These are phyloP conservation scores for Spodoptera exigua DNA, from an alignment of 2,888 invertebrate species.

Conservation along the genomic window DNA sequence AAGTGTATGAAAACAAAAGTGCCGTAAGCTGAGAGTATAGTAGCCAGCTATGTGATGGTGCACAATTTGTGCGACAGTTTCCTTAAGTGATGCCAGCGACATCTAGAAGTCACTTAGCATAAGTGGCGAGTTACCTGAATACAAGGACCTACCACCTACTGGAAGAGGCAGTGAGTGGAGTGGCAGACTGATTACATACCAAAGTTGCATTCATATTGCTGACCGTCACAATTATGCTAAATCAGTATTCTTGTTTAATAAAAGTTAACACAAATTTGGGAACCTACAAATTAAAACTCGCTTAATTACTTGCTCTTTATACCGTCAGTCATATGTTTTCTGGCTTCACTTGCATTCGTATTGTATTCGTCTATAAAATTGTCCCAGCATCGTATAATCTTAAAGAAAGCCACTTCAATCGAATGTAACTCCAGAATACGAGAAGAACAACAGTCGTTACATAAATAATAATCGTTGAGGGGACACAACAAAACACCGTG, in stretches of 20 bases:
- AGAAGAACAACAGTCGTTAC: conserved; percentile 85
- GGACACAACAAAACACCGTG: conserved; percentile 79
- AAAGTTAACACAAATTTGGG: no score
- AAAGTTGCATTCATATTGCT: no score
- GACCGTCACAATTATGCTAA: no score
- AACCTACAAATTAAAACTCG: no score
- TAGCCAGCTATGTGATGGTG: conserved; percentile 56
- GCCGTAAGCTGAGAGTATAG: conserved; percentile 45
- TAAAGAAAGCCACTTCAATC: conserved; percentile 49
- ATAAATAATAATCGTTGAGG: conserved; percentile 83
- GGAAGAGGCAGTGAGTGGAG: conserved; percentile 29
- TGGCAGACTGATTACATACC: no score
- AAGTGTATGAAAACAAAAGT: conserved; percentile 62
- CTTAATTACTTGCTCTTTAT: no score
- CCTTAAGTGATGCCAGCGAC: conserved; percentile 47
- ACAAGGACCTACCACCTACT: conserved; percentile 22
- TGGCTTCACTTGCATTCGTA: no score
- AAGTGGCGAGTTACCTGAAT: conserved; percentile 81
- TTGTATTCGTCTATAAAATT: no score
- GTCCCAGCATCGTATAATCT: no score
- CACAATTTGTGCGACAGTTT: conserved; percentile 49
- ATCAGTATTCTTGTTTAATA: no score
- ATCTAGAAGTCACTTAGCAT: conserved; percentile 80
- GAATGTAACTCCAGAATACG: conserved; percentile 45
- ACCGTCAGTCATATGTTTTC: no score